phyloP scores from a whole-genome alignment of 2,113 vertebrate species.

The Elephantulus edwardii region DNA sequence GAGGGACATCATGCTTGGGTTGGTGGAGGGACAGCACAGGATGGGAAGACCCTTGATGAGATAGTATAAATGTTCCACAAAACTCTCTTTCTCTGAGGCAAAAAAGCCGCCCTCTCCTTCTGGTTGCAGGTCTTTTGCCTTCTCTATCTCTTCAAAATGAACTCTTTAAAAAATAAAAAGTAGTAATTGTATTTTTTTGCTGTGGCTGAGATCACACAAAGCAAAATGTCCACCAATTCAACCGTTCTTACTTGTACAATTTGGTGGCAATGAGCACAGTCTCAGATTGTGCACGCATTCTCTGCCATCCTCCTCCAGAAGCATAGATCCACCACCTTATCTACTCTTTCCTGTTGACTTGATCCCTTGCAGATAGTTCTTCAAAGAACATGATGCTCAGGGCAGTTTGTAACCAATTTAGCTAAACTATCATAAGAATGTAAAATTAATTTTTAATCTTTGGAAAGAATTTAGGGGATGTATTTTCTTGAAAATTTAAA shows the following conservation, averaged over 20 bases:
- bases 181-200: not conserved
- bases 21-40: not conserved
- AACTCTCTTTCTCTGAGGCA: not conserved
- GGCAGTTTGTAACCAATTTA: not conserved
- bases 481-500: not conserved
- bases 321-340: not conserved
- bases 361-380: not conserved
- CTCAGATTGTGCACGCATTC: not conserved
- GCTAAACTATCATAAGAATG: not conserved
- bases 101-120: not conserved
- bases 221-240: not conserved
- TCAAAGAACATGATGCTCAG: not conserved
- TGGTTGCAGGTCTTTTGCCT: not conserved
- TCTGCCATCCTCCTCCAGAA: not conserved
- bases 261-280: not conserved
- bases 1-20: not conserved
- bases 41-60: not conserved
- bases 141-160: not conserved
- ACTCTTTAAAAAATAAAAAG: no score
- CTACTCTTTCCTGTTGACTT: not conserved
- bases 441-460: not conserved
- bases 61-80: no score
- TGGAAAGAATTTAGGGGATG: not conserved
- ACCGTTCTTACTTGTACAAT: not conserved
- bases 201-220: not conserved